Base-by-base conservation (phyloP, 2,888 invertebrate genomes). In the Trichopria drosophilae region DNA sequence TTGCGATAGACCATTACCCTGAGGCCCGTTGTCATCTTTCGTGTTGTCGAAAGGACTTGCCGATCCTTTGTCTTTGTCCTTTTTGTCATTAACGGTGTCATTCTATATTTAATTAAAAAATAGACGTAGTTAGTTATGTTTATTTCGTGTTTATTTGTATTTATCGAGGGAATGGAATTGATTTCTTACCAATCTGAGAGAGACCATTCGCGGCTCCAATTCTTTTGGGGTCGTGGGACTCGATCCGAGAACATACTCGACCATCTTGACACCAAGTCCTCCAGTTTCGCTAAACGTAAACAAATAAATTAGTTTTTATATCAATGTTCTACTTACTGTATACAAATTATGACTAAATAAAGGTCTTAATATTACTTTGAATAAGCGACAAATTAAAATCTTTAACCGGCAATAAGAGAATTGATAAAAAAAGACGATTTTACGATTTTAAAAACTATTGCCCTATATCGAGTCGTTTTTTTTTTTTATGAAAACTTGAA, bases 191-290 rank as follows among this genome's bases (percentile, higher is more conserved):
- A 78, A 71, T 68, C 75, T 70, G 20, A 75, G 62, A 31, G 71
- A 69, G 43, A 66, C 72, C 71, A 75, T 74, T 48, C 75, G 68
- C 9, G 68, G 69, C 57, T 75, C 75, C 61, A 75, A 58, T 58
- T 75, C 75, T 55, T 75, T 75, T 3, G 75, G 74, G 40, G 74
- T 75, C 62, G 93, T 93, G 16, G 93, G 93, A 57, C 92, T 93
- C 58, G 90, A 91, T 60, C 95, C 92, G 66, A 98, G 82, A 52
- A 98, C 96, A 77, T 96, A 97, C 79, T 98, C 97, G 45, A 96
- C 97, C 94, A 97, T 97, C 82, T 96, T 96, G 63, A 95, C 93
- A 62, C 93, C 94, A 61, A 96, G 84, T 34, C 93, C 93, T 59
- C 86, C 84, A 55, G 92, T 91, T 62, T 94, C 91, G 76, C 94